A percentile compares a stretch with the other conserved stretches of the same genome.
Conservation (phyloP, 2,113 vertebrate species). For the Gobiocypris rarus region DNA sequence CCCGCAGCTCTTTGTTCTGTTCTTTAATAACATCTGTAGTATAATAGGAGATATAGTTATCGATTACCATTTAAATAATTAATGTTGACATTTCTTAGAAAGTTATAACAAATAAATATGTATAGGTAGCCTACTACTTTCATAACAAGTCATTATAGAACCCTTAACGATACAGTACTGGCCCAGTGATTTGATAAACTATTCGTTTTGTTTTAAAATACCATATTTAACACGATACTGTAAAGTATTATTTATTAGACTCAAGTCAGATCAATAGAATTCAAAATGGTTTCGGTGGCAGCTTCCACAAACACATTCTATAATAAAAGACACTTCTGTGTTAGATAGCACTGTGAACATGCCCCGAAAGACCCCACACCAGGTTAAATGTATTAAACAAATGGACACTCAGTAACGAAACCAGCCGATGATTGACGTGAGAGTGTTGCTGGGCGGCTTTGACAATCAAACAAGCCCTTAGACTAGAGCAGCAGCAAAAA, state of each 20-base stretch:
- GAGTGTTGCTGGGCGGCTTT: slow-evolving; percentile 12
- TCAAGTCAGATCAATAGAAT: neutral
- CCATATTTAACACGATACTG: neutral
- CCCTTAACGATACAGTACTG: neutral
- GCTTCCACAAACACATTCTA: neutral
- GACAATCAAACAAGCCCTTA: neutral
- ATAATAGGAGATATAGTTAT: slow-evolving; percentile 39
- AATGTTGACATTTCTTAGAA: neutral
- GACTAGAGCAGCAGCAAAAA: neutral
- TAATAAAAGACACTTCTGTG: neutral
- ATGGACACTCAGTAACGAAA: neutral
- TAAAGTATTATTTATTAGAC: neutral
- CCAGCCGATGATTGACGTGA: neutral
- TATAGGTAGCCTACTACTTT: neutral
- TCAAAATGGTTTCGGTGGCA: neutral
- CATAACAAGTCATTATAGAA: neutral
- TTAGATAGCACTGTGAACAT: neutral
- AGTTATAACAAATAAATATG: neutral
- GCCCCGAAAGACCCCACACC: neutral
- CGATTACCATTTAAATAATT: neutral
- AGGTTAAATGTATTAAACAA: neutral
- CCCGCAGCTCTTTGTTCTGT: slow-evolving; percentile 86
- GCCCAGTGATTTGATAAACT: neutral
- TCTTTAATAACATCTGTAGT: slow-evolving; percentile 88
- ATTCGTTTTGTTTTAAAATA: neutral